These are phyloP conservation scores for Gymnopithys bicolor DNA, from an alignment of 2,797 vertebrate species.

Conservation along the genomic window DNA sequence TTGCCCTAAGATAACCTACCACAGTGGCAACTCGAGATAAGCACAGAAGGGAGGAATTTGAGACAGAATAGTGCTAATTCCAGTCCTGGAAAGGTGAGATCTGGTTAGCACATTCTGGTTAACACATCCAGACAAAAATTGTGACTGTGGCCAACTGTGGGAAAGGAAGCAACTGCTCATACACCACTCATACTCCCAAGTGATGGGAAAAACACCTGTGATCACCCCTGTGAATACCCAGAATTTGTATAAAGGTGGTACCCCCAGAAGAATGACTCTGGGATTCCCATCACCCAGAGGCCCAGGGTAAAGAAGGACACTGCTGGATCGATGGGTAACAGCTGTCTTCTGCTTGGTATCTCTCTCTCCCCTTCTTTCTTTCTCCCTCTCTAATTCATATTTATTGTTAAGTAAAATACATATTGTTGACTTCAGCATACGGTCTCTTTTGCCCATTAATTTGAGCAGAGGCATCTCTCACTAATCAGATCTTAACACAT, in stretches of 20 bases:
- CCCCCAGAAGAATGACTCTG: background rate
- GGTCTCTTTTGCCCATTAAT: background rate
- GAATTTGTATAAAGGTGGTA: no score
- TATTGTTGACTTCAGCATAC: background rate
- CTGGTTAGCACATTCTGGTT: rapidly evolving
- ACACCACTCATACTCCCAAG: background rate
- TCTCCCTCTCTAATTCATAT: background rate
- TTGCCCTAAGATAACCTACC: no score
- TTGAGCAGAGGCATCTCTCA: background rate
- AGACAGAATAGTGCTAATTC: background rate
- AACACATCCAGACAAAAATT: background rate
- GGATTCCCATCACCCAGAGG: background rate
- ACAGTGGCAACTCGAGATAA: background rate
- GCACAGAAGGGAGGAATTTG: background rate
- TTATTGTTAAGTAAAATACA: background rate
- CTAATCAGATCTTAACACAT: background rate
- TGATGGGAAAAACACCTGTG: background rate
- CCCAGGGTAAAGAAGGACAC: background rate
- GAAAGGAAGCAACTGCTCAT: background rate
- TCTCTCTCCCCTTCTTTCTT: background rate
- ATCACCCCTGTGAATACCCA: background rate
- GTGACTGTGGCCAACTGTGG: background rate
- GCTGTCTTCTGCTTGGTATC: no score
- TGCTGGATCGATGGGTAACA: background rate
- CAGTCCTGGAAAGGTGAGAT: background rate